Percentiles rank a stretch among this genome's conserved stretches.
These are phyloP conservation scores for Cherax quadricarinatus DNA, from an alignment of 1,140 invertebrate genomes.

Conservation along the genomic window DNA sequence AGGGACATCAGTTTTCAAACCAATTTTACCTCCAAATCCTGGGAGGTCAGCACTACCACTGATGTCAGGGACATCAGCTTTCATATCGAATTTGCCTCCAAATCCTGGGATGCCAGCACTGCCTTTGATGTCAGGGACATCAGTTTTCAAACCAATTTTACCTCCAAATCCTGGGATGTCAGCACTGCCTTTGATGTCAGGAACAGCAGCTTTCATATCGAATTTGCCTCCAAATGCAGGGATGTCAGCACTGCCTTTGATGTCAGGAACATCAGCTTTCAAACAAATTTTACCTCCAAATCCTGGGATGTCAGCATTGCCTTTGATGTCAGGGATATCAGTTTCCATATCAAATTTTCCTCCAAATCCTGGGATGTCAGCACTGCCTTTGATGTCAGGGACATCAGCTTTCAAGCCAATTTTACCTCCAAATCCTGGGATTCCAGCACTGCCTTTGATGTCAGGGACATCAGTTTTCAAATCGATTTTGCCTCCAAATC, in stretches of 20 bases:
- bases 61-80: constrained; percentile 8
- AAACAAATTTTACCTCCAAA: too few relatives aligned
- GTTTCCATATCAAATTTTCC: too few relatives aligned
- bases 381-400: too few relatives aligned
- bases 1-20: background rate
- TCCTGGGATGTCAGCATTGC: too few relatives aligned
- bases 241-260: background rate
- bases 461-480: too few relatives aligned
- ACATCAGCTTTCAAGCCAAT: too few relatives aligned
- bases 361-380: too few relatives aligned
- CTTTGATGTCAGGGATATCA: too few relatives aligned
- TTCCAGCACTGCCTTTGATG: too few relatives aligned
- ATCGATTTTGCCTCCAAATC: too few relatives aligned
- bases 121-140: background rate
- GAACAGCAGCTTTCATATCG: background rate
- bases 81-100: background rate
- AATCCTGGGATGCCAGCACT: constrained; percentile 6
- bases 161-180: constrained; percentile 20
- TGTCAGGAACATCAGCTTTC: too few relatives aligned
- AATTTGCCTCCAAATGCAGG: constrained; percentile 4
- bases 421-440: too few relatives aligned
- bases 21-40: constrained; percentile 5
- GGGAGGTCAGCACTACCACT: background rate
- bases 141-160: background rate
- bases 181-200: background rate